Conservation (phyloP, 2,113 vertebrate genomes). For the Trinectes maculatus region DNA sequence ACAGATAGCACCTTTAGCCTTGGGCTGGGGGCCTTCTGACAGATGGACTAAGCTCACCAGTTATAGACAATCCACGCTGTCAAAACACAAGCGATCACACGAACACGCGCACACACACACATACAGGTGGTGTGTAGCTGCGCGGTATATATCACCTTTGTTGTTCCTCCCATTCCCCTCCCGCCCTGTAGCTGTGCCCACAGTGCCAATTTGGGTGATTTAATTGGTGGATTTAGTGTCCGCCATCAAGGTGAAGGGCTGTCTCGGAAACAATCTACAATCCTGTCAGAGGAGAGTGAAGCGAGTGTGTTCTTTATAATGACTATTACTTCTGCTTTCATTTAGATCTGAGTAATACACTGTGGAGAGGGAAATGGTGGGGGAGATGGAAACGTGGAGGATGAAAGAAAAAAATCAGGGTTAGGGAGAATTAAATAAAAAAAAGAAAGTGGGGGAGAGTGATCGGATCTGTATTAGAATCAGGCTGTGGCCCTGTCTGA, state of each 20-base stretch:
- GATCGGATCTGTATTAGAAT: conserved; percentile 53
- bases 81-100: conserved; percentile 42
- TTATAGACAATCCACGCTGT: conserved; percentile 68
- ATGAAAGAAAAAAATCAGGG: conserved; percentile 17
- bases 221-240: conserved; percentile 77
- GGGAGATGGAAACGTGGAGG: conserved; percentile 31
- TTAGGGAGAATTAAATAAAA: conserved; percentile 43
- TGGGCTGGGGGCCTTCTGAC: conserved; percentile 68
- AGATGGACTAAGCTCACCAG: conserved; percentile 69
- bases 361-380: background rate
- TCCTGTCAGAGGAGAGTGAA: conserved; percentile 53
- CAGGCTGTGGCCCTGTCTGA: conserved; percentile 51
- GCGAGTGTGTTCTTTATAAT: conserved; percentile 45
- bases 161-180: conserved; percentile 48
- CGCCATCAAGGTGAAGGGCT: conserved; percentile 71
- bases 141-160: conserved; percentile 63
- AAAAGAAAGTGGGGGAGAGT: conserved; percentile 11
- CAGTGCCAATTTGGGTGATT: conserved; percentile 71
- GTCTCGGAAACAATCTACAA: conserved; percentile 71
- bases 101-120: conserved; percentile 26
- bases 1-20: conserved; percentile 77
- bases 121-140: conserved; percentile 21
- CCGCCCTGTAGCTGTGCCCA: conserved; percentile 52
- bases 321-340: conserved; percentile 46
- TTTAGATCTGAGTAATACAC: conserved; percentile 31